Conservation (phyloP, 2,797 vertebrate species). For the Leucoraja ocellata region DNA sequence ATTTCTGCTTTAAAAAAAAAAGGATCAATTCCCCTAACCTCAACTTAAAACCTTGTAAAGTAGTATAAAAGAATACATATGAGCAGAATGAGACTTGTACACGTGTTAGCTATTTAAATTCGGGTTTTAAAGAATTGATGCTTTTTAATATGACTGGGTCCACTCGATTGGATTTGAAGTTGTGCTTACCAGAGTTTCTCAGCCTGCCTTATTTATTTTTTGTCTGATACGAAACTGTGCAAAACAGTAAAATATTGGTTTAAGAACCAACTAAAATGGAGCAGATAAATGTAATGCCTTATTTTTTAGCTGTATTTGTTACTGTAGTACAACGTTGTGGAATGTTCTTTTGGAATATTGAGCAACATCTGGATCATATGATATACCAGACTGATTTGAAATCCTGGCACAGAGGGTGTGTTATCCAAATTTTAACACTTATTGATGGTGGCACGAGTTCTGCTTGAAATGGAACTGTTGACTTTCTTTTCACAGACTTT, state of each 20-base stretch:
- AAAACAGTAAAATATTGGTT: not conserved
- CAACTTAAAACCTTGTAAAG: not conserved
- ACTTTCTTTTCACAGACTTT: not conserved
- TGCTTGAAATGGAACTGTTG: not conserved
- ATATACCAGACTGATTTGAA: not conserved
- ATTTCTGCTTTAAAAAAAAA: not conserved
- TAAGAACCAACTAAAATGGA: not conserved
- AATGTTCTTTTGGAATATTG: not conserved
- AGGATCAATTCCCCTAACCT: too few relatives aligned
- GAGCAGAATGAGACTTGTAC: not conserved
- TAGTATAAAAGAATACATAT: not conserved
- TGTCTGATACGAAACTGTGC: not conserved
- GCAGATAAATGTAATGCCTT: not conserved
- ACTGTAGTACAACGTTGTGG: not conserved
- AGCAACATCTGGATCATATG: not conserved
- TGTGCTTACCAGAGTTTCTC: not conserved
- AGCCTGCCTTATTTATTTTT: not conserved
- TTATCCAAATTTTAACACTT: not conserved
- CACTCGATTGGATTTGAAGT: not conserved
- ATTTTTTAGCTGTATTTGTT: not conserved
- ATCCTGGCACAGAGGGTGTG: not conserved
- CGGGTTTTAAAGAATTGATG: not conserved
- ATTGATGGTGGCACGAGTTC: not conserved
- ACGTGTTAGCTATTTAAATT: not conserved
- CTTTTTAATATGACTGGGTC: not conserved